Base-by-base conservation (phyloP, 2,113 vertebrate genomes). In the Prionailurus viverrinus region DNA sequence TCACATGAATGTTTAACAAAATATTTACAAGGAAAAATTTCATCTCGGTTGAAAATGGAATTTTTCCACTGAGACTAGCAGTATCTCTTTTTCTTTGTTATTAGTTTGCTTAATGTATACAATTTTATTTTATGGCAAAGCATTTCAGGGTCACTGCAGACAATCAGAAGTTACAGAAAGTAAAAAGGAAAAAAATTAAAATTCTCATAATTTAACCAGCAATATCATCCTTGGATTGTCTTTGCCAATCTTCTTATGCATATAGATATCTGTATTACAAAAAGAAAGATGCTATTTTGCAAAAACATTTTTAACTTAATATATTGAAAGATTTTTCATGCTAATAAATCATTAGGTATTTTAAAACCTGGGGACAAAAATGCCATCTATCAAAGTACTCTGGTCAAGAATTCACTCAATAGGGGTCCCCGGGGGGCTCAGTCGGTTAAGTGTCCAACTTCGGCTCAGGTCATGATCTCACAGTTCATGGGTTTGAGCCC, bases 291-390 rank as follows among this genome's bases (percentile, higher is more conserved):
- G 18, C 33, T 33, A 1, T 61, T 69, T 82, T 79, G 39, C 48
- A 31, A 94, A 96, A 76, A 11, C 10, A 36, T 65, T 91, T 45
- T n/a, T 51, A 91, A 91, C 23, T 45, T 96, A 41, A 81, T 84
- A 14, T 23, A 69, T 29, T 80, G 16, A 21, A 79, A 82, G 7
- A 85, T 15, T 76, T 69, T 89, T 71, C 48, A 78, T 45, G 10
- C 36, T 88, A 89, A 80, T 79, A 90, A 90, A 51, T 79, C 39
- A 68, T 68, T 41, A 82, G 14, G n/a, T 95, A 74, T 87, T 94
- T 97, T 89, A 16, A 86, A 94, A 51, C 27, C 23, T 29, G 31
- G 5, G 0, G 16, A 36, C 10, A 65, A 93, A 78, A 92, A 88
- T 53, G 33, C 4, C 27, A 45, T 39, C 8, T 8, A 69, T 92